phyloP scores from a whole-genome alignment of 2,888 invertebrate genomes.

The Orthosia incerta region DNA sequence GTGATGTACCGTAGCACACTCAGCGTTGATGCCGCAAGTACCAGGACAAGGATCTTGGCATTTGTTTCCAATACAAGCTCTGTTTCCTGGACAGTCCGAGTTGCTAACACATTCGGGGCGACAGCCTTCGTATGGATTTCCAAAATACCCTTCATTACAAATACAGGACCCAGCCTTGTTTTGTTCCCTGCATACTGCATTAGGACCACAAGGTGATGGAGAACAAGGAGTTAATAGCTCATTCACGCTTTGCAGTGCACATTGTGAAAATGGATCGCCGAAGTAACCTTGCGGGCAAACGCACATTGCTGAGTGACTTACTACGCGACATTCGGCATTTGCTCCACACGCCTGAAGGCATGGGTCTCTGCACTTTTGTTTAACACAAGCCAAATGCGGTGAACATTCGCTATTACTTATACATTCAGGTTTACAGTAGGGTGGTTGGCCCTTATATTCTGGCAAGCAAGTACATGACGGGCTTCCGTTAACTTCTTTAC shows the following conservation, averaged over 20 bases:
- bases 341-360: slow-evolving; percentile 94
- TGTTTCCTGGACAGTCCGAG: slow-evolving; percentile 93
- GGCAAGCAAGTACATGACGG: slow-evolving; percentile 94
- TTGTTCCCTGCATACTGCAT: slow-evolving; percentile 93
- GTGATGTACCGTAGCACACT: slow-evolving; percentile 94
- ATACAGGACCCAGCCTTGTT: slow-evolving; percentile 93
- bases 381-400: slow-evolving; percentile 93
- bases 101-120: slow-evolving; percentile 94
- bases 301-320: slow-evolving; percentile 95
- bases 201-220: slow-evolving; percentile 94
- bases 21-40: slow-evolving; percentile 94
- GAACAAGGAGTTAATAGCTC: slow-evolving; percentile 92
- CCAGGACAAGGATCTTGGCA: slow-evolving; percentile 95
- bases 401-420: slow-evolving; percentile 94
- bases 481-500: slow-evolving; percentile 92
- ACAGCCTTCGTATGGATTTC: slow-evolving; percentile 95
- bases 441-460: slow-evolving; percentile 93
- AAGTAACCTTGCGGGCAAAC: slow-evolving; percentile 92
- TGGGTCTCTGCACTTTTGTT: slow-evolving; percentile 94
- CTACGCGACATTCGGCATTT: slow-evolving; percentile 94
- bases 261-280: slow-evolving; percentile 92
- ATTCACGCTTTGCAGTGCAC: slow-evolving; percentile 84
- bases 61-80: slow-evolving; percentile 94
- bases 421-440: slow-evolving; percentile 95
- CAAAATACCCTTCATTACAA: slow-evolving; percentile 93